Percentiles rank a stretch among this genome's conserved stretches.
Conservation (phyloP, 2,113 vertebrate species). For the Actenoides hombroni region DNA sequence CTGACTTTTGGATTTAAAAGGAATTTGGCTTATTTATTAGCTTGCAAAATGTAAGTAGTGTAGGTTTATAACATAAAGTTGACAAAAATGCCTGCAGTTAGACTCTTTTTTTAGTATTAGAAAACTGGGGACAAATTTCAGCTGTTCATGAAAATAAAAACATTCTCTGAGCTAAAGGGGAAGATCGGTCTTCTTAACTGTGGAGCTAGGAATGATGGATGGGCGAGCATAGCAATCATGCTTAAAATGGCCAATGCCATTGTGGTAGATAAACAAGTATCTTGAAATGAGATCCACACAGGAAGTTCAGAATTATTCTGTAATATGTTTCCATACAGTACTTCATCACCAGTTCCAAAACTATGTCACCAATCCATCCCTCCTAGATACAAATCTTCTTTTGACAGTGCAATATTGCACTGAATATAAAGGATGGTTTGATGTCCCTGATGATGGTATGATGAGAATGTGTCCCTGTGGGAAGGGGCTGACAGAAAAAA, state of each 20-base stretch:
- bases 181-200: background rate
- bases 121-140: background rate
- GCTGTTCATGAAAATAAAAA: background rate
- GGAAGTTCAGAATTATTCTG: background rate
- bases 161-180: background rate
- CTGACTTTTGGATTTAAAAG: background rate
- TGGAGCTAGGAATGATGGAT: background rate
- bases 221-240: background rate
- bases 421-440: background rate
- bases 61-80: background rate
- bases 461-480: no score
- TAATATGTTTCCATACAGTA: background rate
- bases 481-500: background rate
- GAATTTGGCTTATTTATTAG: background rate
- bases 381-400: background rate
- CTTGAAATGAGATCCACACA: background rate
- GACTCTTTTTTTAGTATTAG: background rate
- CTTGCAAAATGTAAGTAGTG: background rate
- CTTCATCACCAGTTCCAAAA: background rate
- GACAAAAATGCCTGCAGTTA: background rate
- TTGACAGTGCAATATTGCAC: background rate
- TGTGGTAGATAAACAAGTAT: background rate
- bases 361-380: background rate
- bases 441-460: background rate
- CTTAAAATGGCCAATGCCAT: background rate